phyloP scores from a whole-genome alignment of 2,797 vertebrate species.

The Acestrorhynchus altus region DNA sequence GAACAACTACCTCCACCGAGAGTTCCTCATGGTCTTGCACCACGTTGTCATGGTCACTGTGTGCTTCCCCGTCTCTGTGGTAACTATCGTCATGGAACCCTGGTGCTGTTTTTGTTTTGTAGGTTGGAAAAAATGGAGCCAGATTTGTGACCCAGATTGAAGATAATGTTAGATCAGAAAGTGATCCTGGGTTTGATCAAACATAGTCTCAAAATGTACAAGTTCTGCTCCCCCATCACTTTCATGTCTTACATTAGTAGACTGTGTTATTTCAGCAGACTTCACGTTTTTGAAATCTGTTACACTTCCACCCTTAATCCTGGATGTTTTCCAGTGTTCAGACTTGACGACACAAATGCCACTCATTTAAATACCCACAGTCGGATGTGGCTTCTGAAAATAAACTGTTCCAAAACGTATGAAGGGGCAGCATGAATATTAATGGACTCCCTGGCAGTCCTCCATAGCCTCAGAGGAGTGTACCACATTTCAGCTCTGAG shows the following conservation, averaged over 20 bases:
- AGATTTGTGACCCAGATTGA: conserved; percentile 4
- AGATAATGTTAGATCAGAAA: background rate
- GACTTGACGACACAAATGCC: conserved; percentile 8
- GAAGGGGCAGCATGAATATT: conserved; percentile 9
- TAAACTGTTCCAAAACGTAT: background rate
- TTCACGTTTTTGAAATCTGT: background rate
- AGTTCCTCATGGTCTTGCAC: conserved; percentile 93
- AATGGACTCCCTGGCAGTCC: background rate
- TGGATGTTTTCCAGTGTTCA: background rate
- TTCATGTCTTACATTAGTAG: too few relatives aligned
- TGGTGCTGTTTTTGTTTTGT: background rate
- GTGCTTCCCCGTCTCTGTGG: conserved; percentile 92
- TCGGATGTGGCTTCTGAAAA: background rate
- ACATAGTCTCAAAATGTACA: too few relatives aligned
- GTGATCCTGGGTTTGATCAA: background rate
- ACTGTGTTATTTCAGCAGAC: too few relatives aligned
- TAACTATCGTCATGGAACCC: conserved; percentile 69
- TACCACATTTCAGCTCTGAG: background rate
- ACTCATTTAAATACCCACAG: conserved; percentile 3
- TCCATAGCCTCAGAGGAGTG: conserved; percentile 6
- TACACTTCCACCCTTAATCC: background rate
- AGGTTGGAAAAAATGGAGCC: background rate
- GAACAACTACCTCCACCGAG: conserved; percentile 78
- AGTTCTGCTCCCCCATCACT: too few relatives aligned
- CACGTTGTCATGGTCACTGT: conserved; percentile 94